Percentiles rank a stretch among this genome's conserved stretches.
These are phyloP conservation scores for Oxystoma pomonae DNA, from an alignment of 2,888 invertebrate genomes.

Conservation along the genomic window DNA sequence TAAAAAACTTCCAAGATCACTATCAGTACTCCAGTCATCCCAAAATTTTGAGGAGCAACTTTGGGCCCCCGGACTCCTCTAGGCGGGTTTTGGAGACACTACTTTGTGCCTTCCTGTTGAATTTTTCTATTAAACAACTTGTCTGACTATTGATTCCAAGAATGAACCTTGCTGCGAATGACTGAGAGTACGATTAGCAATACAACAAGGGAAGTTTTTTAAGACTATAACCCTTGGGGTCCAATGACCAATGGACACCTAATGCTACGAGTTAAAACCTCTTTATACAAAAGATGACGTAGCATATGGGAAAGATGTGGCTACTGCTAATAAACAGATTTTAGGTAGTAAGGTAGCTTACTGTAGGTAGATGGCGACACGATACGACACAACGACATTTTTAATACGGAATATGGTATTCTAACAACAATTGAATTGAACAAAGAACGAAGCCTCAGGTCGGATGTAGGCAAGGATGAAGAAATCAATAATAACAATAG, in stretches of 20 bases:
- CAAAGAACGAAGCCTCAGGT: too few species aligned
- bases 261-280: neutral
- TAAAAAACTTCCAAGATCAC: too few species aligned
- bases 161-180: neutral
- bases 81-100: neutral
- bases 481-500: too few species aligned
- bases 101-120: neutral
- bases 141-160: neutral
- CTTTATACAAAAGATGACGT: neutral
- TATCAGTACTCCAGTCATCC: too few species aligned
- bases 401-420: too few species aligned
- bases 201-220: neutral
- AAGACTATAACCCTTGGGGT: neutral
- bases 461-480: too few species aligned
- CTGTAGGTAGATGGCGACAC: neutral
- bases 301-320: neutral
- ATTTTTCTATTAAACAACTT: neutral
- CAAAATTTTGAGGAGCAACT: neutral
- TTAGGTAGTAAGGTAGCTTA: too few species aligned
- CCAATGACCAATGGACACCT: neutral
- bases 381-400: too few species aligned
- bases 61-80: neutral
- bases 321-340: neutral
- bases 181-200: neutral
- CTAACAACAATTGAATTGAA: too few species aligned